Evolutionary conservation across 2,113 vertebrate species (phyloP).

Genomic region (Phylloscopus trochiloides): DNA sequence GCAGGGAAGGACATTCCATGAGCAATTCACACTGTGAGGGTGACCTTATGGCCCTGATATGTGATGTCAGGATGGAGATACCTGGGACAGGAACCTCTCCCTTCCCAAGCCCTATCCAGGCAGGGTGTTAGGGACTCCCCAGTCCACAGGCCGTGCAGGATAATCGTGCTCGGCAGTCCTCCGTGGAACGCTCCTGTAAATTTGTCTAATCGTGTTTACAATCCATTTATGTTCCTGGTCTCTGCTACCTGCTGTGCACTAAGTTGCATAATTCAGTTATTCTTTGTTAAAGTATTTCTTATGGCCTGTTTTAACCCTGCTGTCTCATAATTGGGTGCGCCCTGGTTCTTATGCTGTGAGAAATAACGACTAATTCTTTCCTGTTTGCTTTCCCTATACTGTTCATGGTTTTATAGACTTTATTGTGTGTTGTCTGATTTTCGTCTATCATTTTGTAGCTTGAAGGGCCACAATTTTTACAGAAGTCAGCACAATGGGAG

Average conservation of each 20-base stretch:
- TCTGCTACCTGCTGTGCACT: background rate
- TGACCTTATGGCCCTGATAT: rapidly evolving
- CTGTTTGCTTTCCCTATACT: constrained; percentile 33
- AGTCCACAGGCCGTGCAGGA: rapidly evolving
- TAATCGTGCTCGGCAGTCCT: background rate
- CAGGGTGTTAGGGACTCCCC: background rate
- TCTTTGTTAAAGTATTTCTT: constrained; percentile 33
- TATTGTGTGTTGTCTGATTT: constrained; percentile 41
- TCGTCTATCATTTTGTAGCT: constrained; percentile 32
- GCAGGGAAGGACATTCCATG: background rate
- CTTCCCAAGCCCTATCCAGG: background rate
- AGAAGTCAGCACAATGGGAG: background rate
- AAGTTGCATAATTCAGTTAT: constrained; percentile 48
- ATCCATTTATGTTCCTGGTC: constrained; percentile 6
- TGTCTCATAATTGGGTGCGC: constrained; percentile 1
- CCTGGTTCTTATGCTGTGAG: background rate
- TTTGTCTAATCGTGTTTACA: constrained; percentile 11
- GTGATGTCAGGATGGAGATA: rapidly evolving
- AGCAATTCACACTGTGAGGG: background rate
- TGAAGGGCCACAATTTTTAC: constrained; percentile 22
- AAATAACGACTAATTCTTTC: constrained; percentile 42
- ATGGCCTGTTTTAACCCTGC: background rate
- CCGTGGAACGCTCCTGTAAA: background rate
- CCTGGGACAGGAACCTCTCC: background rate
- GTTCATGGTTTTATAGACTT: constrained; percentile 36